Evolutionary conservation across 2,888 invertebrate genomes (phyloP).

Genomic region (Belgica antarctica): DNA sequence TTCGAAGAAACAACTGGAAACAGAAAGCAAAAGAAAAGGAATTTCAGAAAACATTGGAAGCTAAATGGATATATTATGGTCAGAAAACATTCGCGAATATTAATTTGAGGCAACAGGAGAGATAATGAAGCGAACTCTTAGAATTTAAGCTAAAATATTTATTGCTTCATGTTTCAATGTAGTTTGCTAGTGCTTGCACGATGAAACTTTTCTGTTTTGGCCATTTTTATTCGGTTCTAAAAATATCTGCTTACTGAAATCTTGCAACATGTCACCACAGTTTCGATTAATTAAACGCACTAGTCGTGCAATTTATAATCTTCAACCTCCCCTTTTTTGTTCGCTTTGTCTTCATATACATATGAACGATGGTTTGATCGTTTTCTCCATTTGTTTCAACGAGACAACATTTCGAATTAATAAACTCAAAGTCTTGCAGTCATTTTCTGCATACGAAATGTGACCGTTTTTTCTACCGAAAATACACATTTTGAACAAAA

Average conservation of each 20-base stretch:
- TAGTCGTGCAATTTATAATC: conserved; percentile 44
- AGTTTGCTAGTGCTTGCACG: neutral
- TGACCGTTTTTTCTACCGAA: neutral
- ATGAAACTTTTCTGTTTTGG: too few species aligned
- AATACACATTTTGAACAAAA: neutral
- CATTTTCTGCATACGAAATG: neutral
- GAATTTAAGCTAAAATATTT: conserved; percentile 35
- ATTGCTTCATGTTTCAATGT: conserved; percentile 32
- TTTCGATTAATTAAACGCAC: conserved; percentile 44
- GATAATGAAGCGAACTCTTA: conserved; percentile 43
- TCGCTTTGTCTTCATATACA: conserved; percentile 23
- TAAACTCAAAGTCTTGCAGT: conserved; percentile 5
- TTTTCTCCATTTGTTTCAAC: neutral
- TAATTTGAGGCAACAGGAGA: conserved; percentile 42
- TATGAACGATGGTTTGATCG: conserved; percentile 10
- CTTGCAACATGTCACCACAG: conserved; percentile 34
- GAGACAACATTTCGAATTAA: neutral
- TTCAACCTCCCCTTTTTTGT: conserved; percentile 33
- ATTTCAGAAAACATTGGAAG: too few species aligned
- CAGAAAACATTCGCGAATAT: conserved; percentile 38
- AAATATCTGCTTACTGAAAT: conserved; percentile 39
- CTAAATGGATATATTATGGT: conserved; percentile 37
- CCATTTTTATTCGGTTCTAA: conserved; percentile 22
- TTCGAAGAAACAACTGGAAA: neutral
- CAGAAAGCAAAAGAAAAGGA: neutral